Conservation (phyloP, 1,140 invertebrate genomes). For the Trachymyrmex septentrionalis region DNA sequence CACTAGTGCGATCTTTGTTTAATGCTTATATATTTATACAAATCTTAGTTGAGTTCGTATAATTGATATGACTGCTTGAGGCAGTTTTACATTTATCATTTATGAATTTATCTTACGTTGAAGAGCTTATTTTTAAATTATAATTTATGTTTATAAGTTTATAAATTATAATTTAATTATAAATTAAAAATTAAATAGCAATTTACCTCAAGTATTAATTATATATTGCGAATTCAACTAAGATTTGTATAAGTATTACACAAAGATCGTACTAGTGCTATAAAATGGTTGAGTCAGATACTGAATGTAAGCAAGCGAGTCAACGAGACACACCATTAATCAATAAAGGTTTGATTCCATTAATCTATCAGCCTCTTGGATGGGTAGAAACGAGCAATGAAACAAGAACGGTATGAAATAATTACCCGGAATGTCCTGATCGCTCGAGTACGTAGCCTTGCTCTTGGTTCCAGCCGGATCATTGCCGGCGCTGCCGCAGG, state of each 20-base stretch:
- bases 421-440: slow-evolving; percentile 85
- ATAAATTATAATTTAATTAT: background rate
- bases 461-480: slow-evolving; percentile 75
- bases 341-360: background rate
- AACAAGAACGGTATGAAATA: background rate
- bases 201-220: slow-evolving; percentile 6
- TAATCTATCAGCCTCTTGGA: background rate
- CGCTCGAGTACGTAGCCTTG: slow-evolving; percentile 83
- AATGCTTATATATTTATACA: background rate
- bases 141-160: slow-evolving; percentile 13
- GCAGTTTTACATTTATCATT: background rate
- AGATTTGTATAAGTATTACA: background rate
- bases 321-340: slow-evolving; percentile 15
- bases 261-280: background rate
- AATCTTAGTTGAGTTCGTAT: slow-evolving; percentile 1
- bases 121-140: too few species aligned
- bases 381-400: background rate
- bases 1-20: background rate
- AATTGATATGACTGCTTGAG: slow-evolving; percentile 4
- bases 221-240: background rate
- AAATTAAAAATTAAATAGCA: too few species aligned
- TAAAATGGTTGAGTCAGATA: background rate
- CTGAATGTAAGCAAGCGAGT: background rate
- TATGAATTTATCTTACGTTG: background rate
- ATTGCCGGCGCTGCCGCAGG: slow-evolving; percentile 78